Base-by-base conservation (phyloP, 2,797 vertebrate species). In the Naso thynnoides region DNA sequence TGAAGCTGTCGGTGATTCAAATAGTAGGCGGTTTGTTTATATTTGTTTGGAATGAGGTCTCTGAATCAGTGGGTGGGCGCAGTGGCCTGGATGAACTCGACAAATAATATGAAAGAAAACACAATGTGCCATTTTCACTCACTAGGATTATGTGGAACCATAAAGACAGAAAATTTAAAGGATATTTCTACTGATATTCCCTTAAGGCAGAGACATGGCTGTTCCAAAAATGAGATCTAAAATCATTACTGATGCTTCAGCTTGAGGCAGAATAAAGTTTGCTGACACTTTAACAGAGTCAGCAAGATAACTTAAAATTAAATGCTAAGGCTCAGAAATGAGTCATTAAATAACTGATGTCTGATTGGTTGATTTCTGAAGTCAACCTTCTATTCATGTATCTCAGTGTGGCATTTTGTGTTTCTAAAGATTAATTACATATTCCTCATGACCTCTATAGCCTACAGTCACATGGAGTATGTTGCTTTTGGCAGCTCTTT, bases 401-500 rank as follows among this genome's bases (percentile, higher is more conserved):
- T 42, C 23, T 33, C 2, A 14, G n/a, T 38, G 64, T 31, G 11
- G 3, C 26, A 27, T 44, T 63, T 41, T 69, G 16, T 58, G 18
- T 21, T 26, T 47, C 31, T 18, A 26, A 42, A 53, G 41, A 29
- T 23, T 50, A 21, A 24, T 27, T 24, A 41, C 11, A 14, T 24
- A 8, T 67, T 59, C 58, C 54, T 48, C 61, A 48, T 16, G 9
- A 69, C 53, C 45, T 62, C 19, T 31, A 6, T 29, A 47, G 38
- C 23, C 59, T 3, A 56, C 9, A 54, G 38, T 27, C 26, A 70
- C 38, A 29, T 49, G 26, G 24, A 24, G 21, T 2, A 1, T 65
- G 59, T 58, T 56, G 47, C 8, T 24, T 61, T 54, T 59, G 73
- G 59, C 59, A 57, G 41, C 6, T 54, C 47, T 53, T 58, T 14